Conservation (phyloP, 1,140 invertebrate species). For the Paralvinella palmiformis region DNA sequence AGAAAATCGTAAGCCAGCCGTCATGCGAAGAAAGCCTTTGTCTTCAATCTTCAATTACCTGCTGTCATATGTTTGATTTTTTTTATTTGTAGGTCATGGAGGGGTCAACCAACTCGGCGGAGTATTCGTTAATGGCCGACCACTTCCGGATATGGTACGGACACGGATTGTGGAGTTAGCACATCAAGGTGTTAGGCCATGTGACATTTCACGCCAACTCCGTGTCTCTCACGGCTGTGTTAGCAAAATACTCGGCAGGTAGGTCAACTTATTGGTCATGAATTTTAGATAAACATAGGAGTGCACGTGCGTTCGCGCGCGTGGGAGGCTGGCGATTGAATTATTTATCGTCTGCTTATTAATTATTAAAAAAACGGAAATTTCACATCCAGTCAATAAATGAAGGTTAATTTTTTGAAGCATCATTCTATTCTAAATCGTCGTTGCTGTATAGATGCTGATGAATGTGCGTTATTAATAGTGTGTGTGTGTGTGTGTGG, state of each 20-base stretch:
- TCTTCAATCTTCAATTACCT: not conserved
- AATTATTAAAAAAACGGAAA: not conserved
- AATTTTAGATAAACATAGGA: not conserved
- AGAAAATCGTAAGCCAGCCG: not conserved
- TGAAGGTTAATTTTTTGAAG: not conserved
- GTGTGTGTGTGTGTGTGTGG: too few species aligned
- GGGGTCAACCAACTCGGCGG: conserved; percentile 88
- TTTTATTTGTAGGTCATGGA: conserved; percentile 52
- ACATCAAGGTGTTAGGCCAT: conserved; percentile 83
- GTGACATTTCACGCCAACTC: conserved; percentile 88
- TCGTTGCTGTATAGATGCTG: too few species aligned
- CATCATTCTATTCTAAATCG: not conserved
- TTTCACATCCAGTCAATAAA: not conserved
- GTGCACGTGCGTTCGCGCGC: not conserved
- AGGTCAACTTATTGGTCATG: not conserved
- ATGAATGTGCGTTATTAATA: too few species aligned
- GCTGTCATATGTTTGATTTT: not conserved
- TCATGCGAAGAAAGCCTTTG: not conserved
- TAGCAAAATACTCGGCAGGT: conserved; percentile 87
- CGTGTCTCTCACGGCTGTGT: conserved; percentile 93
- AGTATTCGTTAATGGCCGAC: conserved; percentile 86
- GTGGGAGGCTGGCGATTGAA: too few species aligned
- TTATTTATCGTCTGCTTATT: not conserved
- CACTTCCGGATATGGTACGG: conserved; percentile 73
- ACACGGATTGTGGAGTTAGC: conserved; percentile 87